These are phyloP conservation scores for Pinna nobilis DNA, from an alignment of 1,140 invertebrate genomes.

Conservation along the genomic window DNA sequence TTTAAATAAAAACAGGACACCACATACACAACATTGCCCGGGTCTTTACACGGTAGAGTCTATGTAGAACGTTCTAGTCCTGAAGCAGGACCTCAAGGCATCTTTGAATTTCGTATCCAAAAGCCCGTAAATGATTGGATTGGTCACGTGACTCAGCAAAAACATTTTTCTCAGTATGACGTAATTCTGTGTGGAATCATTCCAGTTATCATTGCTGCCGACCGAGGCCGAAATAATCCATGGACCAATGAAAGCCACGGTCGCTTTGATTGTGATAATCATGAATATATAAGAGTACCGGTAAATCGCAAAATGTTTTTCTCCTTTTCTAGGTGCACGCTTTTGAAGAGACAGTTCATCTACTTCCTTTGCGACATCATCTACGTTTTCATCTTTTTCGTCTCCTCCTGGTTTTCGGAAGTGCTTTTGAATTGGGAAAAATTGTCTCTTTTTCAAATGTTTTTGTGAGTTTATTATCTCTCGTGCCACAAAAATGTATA, in stretches of 20 bases:
- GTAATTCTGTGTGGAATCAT: neutral
- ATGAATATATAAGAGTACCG: constrained; percentile 23
- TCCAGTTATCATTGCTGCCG: neutral
- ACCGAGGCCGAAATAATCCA: constrained; percentile 6
- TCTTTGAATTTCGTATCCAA: constrained; percentile 10
- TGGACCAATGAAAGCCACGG: neutral
- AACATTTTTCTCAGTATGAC: neutral
- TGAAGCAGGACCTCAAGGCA: neutral
- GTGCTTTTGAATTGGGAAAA: neutral
- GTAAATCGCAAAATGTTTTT: constrained; percentile 7
- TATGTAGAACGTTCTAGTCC: too few relatives aligned
- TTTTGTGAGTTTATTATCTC: constrained; percentile 1
- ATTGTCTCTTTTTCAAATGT: too few relatives aligned
- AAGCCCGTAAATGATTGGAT: constrained; percentile 8
- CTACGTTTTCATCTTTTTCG: neutral
- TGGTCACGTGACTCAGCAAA: constrained; percentile 14
- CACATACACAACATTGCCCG: too few relatives aligned
- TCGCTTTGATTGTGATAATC: constrained; percentile 19
- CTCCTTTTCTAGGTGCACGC: neutral
- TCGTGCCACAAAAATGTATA: constrained; percentile 9
- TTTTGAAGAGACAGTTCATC: neutral
- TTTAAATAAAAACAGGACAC: too few relatives aligned
- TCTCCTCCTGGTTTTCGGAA: neutral
- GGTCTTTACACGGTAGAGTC: too few relatives aligned
- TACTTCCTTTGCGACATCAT: neutral